Base-by-base conservation (phyloP, 2,113 vertebrate genomes). In the Cinclus cinclus region DNA sequence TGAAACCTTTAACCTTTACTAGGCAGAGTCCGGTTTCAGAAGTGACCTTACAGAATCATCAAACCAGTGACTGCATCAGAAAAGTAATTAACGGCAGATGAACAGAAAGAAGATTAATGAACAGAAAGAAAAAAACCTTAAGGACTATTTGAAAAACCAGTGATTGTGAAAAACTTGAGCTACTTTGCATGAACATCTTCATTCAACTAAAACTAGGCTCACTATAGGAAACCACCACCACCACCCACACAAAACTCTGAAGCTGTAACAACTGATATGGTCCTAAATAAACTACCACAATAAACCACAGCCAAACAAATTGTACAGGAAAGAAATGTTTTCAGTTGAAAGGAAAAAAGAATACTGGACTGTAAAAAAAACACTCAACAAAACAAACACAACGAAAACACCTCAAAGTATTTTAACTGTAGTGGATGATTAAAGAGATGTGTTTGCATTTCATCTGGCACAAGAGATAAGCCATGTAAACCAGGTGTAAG, bases 1-100 rank as follows among this genome's bases (percentile, higher is more conserved):
- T 79, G 84, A 93, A 93, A 96, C 90, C 93, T 73, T 97, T 98
- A 98, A 97, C 98, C 98, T 99, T 99, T 98, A 96, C 83, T 85
- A 94, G 50, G 62, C 65, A 94, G 97, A 96, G 96, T 98, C 97
- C 87, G 89, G 95, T 99, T 99, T 98, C 98, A 98, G 90, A 75
- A 81, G 33, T 92, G 97, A 98, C 98, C 98, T 99, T 98, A 98
- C 28, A 62, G 73, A 81, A 95, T 33, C 83, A 81, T 77, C 65
- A 91, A 71, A 91, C 70, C 46, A 75, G 44, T 33, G 93, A 67
- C 63, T 89, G 59, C 90, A 92, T 6, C 50, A 71, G 53, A 89
- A 90, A 87, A 10, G 44, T 80, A 87, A 86, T 42, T 74, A 23
- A 83, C 27, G 58, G 65, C 47, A 83, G 28, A 73, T 63, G 46